Percentiles rank a stretch among this genome's conserved stretches.
Evolutionary conservation across 2,113 vertebrate genomes (phyloP).

Genomic region (Podilymbus podiceps): DNA sequence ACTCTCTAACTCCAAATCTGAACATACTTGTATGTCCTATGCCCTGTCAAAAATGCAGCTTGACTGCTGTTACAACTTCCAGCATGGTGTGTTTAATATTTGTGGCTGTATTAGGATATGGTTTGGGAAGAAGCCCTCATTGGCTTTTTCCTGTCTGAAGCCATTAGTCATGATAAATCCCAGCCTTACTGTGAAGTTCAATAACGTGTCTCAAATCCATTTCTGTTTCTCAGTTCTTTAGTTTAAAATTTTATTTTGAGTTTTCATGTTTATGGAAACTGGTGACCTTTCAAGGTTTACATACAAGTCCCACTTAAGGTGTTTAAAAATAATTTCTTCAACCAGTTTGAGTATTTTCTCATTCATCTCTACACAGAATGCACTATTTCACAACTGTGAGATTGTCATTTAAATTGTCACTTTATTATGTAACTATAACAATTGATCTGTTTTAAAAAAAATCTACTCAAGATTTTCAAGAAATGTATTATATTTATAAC

Average conservation of each 20-base stretch:
- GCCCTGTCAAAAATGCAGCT: slow-evolving; percentile 41
- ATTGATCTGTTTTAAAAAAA: slow-evolving; percentile 86
- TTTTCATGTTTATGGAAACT: slow-evolving; percentile 50
- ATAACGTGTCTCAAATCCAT: slow-evolving; percentile 43
- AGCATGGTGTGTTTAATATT: slow-evolving; percentile 66
- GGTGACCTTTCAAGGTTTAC: slow-evolving; percentile 50
- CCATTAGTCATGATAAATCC: slow-evolving; percentile 67
- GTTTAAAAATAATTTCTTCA: slow-evolving; percentile 63
- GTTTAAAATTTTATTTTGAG: slow-evolving; percentile 22
- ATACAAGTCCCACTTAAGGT: slow-evolving; percentile 19
- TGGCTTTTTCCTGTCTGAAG: slow-evolving; percentile 58
- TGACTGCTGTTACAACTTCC: slow-evolving; percentile 66
- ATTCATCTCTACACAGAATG: slow-evolving; percentile 76
- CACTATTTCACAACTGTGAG: slow-evolving; percentile 76
- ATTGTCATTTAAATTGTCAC: slow-evolving; percentile 75
- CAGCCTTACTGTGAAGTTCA: slow-evolving; percentile 69
- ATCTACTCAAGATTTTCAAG: slow-evolving; percentile 88
- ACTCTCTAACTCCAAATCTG: slow-evolving; percentile 59
- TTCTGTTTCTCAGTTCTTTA: slow-evolving; percentile 49
- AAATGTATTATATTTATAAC: slow-evolving; percentile 99
- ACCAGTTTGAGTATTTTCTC: slow-evolving; percentile 58
- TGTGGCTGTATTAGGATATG: slow-evolving; percentile 63
- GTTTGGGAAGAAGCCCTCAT: slow-evolving; percentile 44
- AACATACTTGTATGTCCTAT: slow-evolving; percentile 62
- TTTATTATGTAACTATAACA: slow-evolving; percentile 81